Percentiles rank a stretch among this genome's conserved stretches.
These are phyloP conservation scores for Fulmarus glacialis DNA, from an alignment of 2,113 vertebrate genomes.

Conservation along the genomic window DNA sequence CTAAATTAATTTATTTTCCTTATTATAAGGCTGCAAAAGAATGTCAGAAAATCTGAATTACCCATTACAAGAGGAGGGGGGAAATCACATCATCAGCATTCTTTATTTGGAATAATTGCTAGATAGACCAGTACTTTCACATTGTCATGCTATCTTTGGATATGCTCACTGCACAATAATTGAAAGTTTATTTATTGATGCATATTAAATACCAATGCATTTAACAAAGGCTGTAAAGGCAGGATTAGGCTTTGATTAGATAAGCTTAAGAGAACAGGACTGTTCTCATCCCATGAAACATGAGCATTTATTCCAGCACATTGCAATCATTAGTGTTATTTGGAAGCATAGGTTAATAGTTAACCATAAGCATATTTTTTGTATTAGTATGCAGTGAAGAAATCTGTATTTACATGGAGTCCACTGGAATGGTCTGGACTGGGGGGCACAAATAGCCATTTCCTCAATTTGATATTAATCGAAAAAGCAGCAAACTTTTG, in stretches of 20 bases:
- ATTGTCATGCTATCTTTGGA: slow-evolving; percentile 62
- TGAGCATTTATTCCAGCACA: slow-evolving; percentile 55
- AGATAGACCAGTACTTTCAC: slow-evolving; percentile 61
- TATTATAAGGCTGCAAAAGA: slow-evolving; percentile 42
- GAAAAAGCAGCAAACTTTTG: background rate
- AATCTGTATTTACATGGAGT: slow-evolving; percentile 25
- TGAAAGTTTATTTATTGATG: slow-evolving; percentile 76
- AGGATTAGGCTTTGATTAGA: slow-evolving; percentile 68
- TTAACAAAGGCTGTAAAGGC: slow-evolving; percentile 58
- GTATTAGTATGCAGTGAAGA: slow-evolving; percentile 45
- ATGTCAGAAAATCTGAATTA: slow-evolving; percentile 57
- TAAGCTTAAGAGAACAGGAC: slow-evolving; percentile 57
- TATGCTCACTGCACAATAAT: slow-evolving; percentile 68
- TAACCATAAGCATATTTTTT: slow-evolving; percentile 54
- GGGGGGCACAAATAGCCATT: background rate
- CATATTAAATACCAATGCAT: slow-evolving; percentile 72
- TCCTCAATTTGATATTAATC: background rate
- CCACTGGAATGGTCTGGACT: background rate
- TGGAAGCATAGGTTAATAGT: slow-evolving; percentile 63
- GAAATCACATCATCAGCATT: slow-evolving; percentile 56
- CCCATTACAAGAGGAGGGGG: slow-evolving; percentile 25
- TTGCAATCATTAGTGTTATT: slow-evolving; percentile 63
- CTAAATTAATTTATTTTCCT: slow-evolving; percentile 31
- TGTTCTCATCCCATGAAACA: slow-evolving; percentile 49
- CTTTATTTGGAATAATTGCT: slow-evolving; percentile 70